Conservation (phyloP, 2,113 vertebrate species). For the Ctenomys sociabilis region DNA sequence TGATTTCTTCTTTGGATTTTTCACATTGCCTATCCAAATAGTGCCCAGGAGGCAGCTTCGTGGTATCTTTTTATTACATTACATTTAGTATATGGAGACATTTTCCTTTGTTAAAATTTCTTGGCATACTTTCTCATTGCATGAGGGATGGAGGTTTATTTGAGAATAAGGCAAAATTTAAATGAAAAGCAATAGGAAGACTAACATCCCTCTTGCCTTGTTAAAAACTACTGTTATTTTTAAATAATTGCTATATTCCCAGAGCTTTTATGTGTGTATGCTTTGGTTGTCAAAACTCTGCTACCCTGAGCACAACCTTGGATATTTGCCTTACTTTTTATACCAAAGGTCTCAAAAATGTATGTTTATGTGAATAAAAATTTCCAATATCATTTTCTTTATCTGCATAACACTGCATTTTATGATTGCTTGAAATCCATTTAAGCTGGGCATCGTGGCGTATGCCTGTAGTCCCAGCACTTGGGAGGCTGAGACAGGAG, state of each 20-base stretch:
- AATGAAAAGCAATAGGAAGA: not conserved
- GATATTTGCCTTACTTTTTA: not conserved
- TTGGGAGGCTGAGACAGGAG: no score
- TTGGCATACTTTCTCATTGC: not conserved
- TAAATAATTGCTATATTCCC: not conserved
- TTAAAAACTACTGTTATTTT: not conserved
- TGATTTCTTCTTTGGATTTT: no score
- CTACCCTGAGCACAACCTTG: not conserved
- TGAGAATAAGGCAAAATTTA: not conserved
- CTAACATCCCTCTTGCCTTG: not conserved
- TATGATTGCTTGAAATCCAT: not conserved
- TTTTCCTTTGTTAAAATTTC: not conserved
- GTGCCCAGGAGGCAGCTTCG: rapidly evolving
- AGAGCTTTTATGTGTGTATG: not conserved
- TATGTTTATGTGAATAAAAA: not conserved
- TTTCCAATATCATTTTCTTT: not conserved
- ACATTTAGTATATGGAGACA: not conserved
- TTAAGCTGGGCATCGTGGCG: no score
- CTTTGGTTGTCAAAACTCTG: not conserved
- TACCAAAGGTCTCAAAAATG: not conserved
- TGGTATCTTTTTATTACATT: not conserved
- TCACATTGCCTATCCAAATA: not conserved
- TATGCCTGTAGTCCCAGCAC: no score
- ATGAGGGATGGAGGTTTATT: not conserved
- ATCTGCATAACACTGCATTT: not conserved